A percentile compares a stretch with the other conserved stretches of the same genome.
Evolutionary conservation across 2,888 invertebrate species (phyloP).

Genomic region (Rutpela maculata): DNA sequence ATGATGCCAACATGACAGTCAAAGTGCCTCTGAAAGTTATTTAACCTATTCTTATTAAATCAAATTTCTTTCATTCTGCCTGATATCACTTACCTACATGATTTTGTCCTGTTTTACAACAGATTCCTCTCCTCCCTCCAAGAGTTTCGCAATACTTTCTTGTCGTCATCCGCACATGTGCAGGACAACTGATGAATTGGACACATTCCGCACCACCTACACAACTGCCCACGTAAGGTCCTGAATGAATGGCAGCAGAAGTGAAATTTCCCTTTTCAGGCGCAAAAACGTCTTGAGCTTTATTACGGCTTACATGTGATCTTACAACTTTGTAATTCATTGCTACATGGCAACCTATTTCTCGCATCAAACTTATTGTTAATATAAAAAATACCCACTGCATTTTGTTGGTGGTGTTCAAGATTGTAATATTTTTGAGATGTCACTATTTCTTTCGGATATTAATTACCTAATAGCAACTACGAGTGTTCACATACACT

Average conservation of each 20-base stretch:
- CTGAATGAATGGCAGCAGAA: conserved; percentile 27
- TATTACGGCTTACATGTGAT: conserved; percentile 2
- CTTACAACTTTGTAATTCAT: conserved; percentile 25
- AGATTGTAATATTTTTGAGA: background rate
- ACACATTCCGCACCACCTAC: conserved; percentile 77
- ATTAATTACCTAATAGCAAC: background rate
- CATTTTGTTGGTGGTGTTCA: conserved; percentile 7
- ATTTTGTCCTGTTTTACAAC: conserved; percentile 79
- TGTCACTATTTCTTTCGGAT: background rate
- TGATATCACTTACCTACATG: conserved; percentile 73
- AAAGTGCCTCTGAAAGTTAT: no score
- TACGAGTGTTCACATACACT: background rate
- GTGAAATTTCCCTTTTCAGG: conserved; percentile 15
- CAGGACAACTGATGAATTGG: conserved; percentile 81
- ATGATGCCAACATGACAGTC: no score
- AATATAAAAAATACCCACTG: background rate
- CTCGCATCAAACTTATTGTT: conserved; percentile 11
- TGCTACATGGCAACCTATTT: conserved; percentile 43
- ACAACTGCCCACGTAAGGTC: conserved; percentile 68
- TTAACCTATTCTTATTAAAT: no score
- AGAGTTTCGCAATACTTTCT: conserved; percentile 75
- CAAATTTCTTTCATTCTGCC: background rate
- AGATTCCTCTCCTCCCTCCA: conserved; percentile 76
- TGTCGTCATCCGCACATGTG: conserved; percentile 73
- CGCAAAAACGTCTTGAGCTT: background rate